Evolutionary conservation across 2,888 invertebrate species (phyloP).

Genomic region (Apantesis nais): DNA sequence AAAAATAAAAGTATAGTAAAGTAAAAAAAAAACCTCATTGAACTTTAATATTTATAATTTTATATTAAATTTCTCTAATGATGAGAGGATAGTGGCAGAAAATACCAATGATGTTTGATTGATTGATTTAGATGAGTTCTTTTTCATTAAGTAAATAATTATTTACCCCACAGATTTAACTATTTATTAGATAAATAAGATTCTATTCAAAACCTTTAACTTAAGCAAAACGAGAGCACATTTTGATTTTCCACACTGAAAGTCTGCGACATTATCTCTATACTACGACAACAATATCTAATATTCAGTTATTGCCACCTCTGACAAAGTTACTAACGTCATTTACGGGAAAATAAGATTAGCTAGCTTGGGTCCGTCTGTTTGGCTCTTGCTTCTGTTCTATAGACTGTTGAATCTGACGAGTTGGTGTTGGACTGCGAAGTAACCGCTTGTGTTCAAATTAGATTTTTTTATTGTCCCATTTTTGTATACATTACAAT

Average conservation of each 20-base stretch:
- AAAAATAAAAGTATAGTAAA: too few relatives aligned
- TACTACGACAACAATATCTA: not conserved
- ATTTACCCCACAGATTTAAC: too few relatives aligned
- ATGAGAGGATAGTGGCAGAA: too few relatives aligned
- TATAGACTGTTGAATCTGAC: not conserved
- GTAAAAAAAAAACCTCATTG: too few relatives aligned
- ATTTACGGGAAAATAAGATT: constrained; percentile 35
- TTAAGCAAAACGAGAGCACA: not conserved
- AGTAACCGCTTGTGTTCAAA: constrained; percentile 46
- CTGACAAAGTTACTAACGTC: constrained; percentile 20
- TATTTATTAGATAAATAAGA: not conserved
- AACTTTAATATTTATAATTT: too few relatives aligned
- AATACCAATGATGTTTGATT: too few relatives aligned
- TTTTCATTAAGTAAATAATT: too few relatives aligned
- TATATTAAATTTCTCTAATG: too few relatives aligned
- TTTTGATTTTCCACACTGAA: not conserved
- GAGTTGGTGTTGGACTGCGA: constrained; percentile 25
- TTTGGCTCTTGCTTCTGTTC: not conserved
- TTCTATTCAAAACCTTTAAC: too few relatives aligned
- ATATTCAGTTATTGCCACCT: not conserved
- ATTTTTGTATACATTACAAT: constrained; percentile 41
- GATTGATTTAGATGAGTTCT: too few relatives aligned
- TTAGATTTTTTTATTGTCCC: constrained; percentile 48
- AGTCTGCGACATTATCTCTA: not conserved
- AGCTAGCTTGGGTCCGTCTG: constrained; percentile 1